phyloP scores from a whole-genome alignment of 2,888 invertebrate species.

The Cyclophora punctaria region DNA sequence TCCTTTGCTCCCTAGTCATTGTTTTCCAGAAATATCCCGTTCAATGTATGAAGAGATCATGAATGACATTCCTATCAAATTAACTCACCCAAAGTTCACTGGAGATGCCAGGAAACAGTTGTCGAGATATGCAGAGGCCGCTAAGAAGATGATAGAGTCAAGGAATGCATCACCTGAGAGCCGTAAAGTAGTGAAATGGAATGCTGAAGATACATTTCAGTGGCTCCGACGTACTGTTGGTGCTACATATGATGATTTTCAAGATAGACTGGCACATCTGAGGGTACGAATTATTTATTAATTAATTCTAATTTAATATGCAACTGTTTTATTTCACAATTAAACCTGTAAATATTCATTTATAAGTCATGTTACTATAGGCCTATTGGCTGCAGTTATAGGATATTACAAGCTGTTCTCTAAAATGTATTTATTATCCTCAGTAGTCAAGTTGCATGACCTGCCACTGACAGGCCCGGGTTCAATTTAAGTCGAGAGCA shows the following conservation, averaged over 20 bases:
- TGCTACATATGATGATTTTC: constrained; percentile 95
- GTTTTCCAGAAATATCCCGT: constrained; percentile 92
- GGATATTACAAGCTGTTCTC: no score
- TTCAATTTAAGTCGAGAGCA: no score
- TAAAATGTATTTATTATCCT: no score
- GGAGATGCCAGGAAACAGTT: constrained; percentile 96
- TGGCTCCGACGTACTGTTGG: constrained; percentile 95
- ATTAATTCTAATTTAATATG: background rate
- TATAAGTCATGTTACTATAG: no score
- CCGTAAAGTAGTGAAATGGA: constrained; percentile 98
- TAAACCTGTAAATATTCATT: no score
- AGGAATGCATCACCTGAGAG: constrained; percentile 94
- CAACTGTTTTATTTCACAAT: no score
- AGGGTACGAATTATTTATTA: constrained; percentile 62
- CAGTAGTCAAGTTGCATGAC: no score
- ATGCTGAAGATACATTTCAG: constrained; percentile 97
- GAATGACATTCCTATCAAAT: constrained; percentile 97
- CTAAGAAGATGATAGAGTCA: constrained; percentile 96
- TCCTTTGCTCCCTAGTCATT: constrained; percentile 92
- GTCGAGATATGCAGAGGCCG: constrained; percentile 95
- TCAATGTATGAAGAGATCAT: constrained; percentile 98
- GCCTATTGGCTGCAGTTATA: no score
- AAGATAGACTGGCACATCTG: constrained; percentile 90
- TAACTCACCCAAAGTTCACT: constrained; percentile 95
- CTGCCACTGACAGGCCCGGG: no score